Evolutionary conservation across 2,888 invertebrate genomes (phyloP), one percentile per base, ranked within the genome.

Genomic region (Panorpa germanica): DNA sequence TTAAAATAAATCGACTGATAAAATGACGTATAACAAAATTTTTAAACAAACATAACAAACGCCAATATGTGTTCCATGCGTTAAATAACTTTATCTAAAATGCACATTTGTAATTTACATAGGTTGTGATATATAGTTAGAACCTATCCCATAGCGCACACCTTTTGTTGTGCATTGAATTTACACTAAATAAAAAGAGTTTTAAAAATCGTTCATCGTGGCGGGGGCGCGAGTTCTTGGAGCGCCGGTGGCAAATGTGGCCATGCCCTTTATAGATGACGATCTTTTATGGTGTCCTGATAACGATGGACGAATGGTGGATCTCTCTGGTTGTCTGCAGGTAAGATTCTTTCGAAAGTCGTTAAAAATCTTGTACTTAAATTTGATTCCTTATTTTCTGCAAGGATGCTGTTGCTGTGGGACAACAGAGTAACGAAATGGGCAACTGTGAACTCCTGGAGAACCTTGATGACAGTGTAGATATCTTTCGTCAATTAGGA

Each of bases 231-330:
- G 63, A 60, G 64, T 63, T 56, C 59, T 62, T 42, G 52, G 53
- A 60, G n/a, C n/a, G n/a, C 55, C 60, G 55, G 63, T 57, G 52
- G 61, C 61, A 60, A 62, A 65, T 57, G 59, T 71, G 72, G 74
- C 78, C 67, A 85, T 85, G 85, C 85, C 86, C 65, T 88, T 86
- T 69, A 85, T 88, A 61, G 86, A 88, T 66, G 86, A 88, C 70
- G 86, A 88, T 56, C 68, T 86, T 47, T 63, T 80, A 54, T 88
- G 88, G 88, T 81, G 85, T 65, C 82, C 83, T 50, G 86, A 86
- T 65, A 85, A 83, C 62, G 86, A 86, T 63, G 83, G 83, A 56
- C 85, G 83, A 58, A 83, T 86, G 74, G 83, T 85, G 49, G 86
- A 86, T 54, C 67, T 86, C 51, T 76, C 82, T 45, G 75, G 76